A percentile compares a stretch with the other conserved stretches of the same genome.
phyloP scores from a whole-genome alignment of 2,888 invertebrate species.

The Atethmia centrago region DNA sequence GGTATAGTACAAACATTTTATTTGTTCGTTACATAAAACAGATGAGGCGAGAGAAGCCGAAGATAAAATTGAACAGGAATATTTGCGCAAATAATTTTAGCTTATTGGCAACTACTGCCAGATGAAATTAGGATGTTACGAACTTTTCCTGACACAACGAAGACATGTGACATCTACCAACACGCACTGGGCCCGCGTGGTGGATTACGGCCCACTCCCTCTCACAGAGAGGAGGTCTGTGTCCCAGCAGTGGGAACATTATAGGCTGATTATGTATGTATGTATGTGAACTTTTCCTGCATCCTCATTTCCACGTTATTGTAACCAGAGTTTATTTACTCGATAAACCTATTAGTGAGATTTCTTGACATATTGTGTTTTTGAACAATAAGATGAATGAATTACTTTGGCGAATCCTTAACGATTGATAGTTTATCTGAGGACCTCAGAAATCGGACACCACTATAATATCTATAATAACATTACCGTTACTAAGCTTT shows the following conservation, averaged over 20 bases:
- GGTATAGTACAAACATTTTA: constrained; percentile 11
- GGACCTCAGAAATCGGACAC: background rate
- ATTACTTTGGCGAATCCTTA: background rate
- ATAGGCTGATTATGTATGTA: too few relatives aligned
- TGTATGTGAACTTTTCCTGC: too few relatives aligned
- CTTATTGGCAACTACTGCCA: background rate
- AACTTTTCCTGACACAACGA: background rate
- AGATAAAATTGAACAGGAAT: background rate
- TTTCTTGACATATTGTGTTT: too few relatives aligned
- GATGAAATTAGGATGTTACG: background rate
- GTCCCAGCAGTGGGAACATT: too few relatives aligned
- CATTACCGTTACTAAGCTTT: too few relatives aligned
- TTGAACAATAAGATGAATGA: background rate
- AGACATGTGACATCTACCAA: too few relatives aligned
- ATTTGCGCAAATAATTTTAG: constrained; percentile 35
- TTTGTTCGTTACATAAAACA: constrained; percentile 29
- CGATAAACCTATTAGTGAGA: background rate
- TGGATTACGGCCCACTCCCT: too few relatives aligned
- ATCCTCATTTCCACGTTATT: background rate
- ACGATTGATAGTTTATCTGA: background rate
- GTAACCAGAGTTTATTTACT: background rate
- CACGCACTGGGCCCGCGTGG: too few relatives aligned
- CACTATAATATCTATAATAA: too few relatives aligned
- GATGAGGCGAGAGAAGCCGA: constrained; percentile 1
- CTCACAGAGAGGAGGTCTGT: too few relatives aligned